Percentiles rank a stretch among this genome's conserved stretches.
Evolutionary conservation across 2,113 vertebrate genomes (phyloP).

Genomic region (Camelus bactrianus): DNA sequence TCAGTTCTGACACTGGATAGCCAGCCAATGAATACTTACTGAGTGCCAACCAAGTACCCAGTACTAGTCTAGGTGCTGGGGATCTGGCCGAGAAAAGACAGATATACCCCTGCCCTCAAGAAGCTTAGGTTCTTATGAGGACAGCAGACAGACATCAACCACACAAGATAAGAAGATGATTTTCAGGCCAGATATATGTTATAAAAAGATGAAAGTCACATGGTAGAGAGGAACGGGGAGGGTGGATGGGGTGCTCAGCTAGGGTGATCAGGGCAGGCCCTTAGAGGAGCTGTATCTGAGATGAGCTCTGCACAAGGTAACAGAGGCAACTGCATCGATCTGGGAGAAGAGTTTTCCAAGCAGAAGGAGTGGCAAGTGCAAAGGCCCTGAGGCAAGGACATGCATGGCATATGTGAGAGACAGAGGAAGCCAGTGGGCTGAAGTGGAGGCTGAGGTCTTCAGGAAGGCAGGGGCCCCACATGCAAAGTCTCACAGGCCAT

Average conservation of each 20-base stretch:
- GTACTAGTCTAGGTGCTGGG: not conserved
- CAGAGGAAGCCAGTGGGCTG: not conserved
- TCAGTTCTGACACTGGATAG: not conserved
- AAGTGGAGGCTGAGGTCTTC: not conserved
- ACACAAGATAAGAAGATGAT: not conserved
- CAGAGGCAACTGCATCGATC: not conserved
- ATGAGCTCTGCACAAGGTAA: not conserved
- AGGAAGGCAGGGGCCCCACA: not conserved
- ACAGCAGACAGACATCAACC: not conserved
- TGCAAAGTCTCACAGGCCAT: fast-evolving
- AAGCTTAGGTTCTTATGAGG: not conserved
- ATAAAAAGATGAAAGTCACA: fast-evolving
- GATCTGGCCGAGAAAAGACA: not conserved
- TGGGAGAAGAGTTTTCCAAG: not conserved
- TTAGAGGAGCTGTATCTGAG: not conserved
- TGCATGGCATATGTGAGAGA: not conserved
- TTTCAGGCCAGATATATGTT: not conserved
- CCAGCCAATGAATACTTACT: not conserved
- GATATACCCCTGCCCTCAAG: not conserved
- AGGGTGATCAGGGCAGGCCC: not conserved
- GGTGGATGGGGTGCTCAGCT: not conserved
- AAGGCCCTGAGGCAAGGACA: not conserved
- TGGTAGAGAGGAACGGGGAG: not conserved
- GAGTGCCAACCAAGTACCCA: not conserved
- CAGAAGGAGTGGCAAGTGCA: not conserved